These are phyloP conservation scores for Trachymyrmex septentrionalis DNA, from an alignment of 1,140 invertebrate species.

Conservation along the genomic window DNA sequence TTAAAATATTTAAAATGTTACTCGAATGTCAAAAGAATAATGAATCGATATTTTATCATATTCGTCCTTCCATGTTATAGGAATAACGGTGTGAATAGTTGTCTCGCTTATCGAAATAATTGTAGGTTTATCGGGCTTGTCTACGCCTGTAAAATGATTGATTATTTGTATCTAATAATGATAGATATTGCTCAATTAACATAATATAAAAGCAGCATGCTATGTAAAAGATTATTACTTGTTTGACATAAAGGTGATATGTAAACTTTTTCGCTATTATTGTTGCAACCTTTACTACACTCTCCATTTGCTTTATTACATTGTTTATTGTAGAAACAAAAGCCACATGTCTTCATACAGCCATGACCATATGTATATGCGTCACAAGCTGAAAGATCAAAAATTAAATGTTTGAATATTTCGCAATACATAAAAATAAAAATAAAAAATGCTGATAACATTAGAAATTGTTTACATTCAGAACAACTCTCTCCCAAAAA, in stretches of 20 bases:
- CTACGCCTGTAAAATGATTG: slow-evolving; percentile 27
- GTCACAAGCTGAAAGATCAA: slow-evolving; percentile 53
- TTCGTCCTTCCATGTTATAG: slow-evolving; percentile 16
- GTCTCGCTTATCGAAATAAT: slow-evolving; percentile 53
- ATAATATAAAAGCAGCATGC: not conserved
- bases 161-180: not conserved
- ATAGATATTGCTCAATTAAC: not conserved
- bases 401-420: not conserved
- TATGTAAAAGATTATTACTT: slow-evolving; percentile 45
- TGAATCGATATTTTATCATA: not conserved
- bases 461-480: slow-evolving; percentile 24
- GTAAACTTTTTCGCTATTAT: not conserved
- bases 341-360: slow-evolving; percentile 60
- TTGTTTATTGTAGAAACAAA: not conserved
- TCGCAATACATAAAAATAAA: not conserved
- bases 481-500: slow-evolving; percentile 30
- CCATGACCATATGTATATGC: slow-evolving; percentile 45
- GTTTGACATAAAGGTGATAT: slow-evolving; percentile 66
- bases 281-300: slow-evolving; percentile 50
- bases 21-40: slow-evolving; percentile 30
- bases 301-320: slow-evolving; percentile 63
- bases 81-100: not conserved
- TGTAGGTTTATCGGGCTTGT: not conserved
- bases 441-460: not conserved
- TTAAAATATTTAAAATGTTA: not conserved